These are phyloP conservation scores for Pseudorhombus dupliciocellatus DNA, from an alignment of 2,113 vertebrate genomes.

Conservation along the genomic window DNA sequence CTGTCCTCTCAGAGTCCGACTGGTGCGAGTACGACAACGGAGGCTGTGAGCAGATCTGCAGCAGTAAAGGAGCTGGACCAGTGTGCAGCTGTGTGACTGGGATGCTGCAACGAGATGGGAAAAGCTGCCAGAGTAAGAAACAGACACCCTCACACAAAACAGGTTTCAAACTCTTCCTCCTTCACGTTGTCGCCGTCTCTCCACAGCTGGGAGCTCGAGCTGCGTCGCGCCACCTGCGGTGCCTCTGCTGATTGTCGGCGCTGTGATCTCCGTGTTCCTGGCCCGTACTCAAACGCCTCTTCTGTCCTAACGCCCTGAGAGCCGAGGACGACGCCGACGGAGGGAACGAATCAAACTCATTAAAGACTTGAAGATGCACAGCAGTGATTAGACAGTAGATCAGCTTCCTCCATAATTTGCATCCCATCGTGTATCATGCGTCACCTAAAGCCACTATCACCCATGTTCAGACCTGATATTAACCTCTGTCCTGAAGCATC, in stretches of 20 bases:
- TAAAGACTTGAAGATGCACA: slow-evolving; percentile 68
- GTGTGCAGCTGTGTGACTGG: slow-evolving; percentile 96
- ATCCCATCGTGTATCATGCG: background rate
- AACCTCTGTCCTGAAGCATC: too few relatives aligned
- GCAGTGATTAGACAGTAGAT: slow-evolving; percentile 46
- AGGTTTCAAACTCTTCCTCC: too few relatives aligned
- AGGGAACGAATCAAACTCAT: slow-evolving; percentile 8
- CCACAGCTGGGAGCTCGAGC: slow-evolving; percentile 76
- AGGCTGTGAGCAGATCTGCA: slow-evolving; percentile 97
- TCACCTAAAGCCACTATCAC: slow-evolving; percentile 1
- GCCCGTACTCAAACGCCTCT: slow-evolving; percentile 49
- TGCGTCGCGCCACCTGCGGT: slow-evolving; percentile 45
- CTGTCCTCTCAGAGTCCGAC: slow-evolving; percentile 82
- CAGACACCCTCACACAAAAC: slow-evolving; percentile 1
- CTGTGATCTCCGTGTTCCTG: slow-evolving; percentile 54
- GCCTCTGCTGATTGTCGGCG: slow-evolving; percentile 65
- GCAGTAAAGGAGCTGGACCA: slow-evolving; percentile 83
- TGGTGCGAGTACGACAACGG: slow-evolving; percentile 93
- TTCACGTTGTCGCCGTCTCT: slow-evolving; percentile 26
- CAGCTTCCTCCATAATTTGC: background rate
- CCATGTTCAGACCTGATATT: too few relatives aligned
- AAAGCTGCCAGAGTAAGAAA: slow-evolving; percentile 88
- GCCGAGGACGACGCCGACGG: background rate
- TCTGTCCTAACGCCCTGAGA: slow-evolving; percentile 67
- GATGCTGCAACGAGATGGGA: slow-evolving; percentile 88